Evolutionary conservation across 2,888 invertebrate genomes (phyloP), one percentile per base, ranked within the genome.

Genomic region (Ischnus inquisitorius): DNA sequence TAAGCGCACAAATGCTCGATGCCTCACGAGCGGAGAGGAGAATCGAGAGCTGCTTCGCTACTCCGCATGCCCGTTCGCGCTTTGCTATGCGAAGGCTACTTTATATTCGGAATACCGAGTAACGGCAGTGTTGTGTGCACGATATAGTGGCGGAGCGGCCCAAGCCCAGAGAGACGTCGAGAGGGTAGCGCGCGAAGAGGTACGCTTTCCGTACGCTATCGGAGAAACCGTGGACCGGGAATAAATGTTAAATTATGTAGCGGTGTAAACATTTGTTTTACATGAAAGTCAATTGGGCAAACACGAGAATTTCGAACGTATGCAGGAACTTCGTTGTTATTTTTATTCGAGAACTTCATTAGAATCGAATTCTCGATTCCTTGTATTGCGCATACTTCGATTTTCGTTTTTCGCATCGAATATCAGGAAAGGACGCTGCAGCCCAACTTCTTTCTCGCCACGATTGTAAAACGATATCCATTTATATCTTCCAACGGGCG

Each of bases 101-200:
- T 90, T 90, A 89, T 89, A 90, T 90, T 90, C 90, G 88, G 87
- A 88, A 88, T 89, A 87, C 88, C 87, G 86, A 90, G 87, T 88
- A 85, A 85, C 84, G 78, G 74, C 71, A 22, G 34, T 60, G 67
- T 67, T 77, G 74, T 80, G 65, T 74, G 54, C 72, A 51, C 72
- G 74, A 84, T 79, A 12, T 12, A 85, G 85, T 87, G 82, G 79
- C 80, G 51, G 34, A 60, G 64, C 62, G 39, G 60, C 69, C 28
- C 64, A 51, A 71, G 54, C 71, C 72, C 54, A 19, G 51, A 51
- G 74, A 82, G 46, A 60, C 60, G 6, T 22, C 41, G 48, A 64
- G 68, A 54, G 67, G 71, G 68, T 51, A 64, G 39, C 68, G 60
- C n/a, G n/a, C n/a, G 74, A 54, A 78, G 68, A 74, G 74, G 72